Percentiles rank a stretch among this genome's conserved stretches.
These are phyloP conservation scores for Petrocephalus schoutedeni DNA, from an alignment of 2,797 vertebrate genomes.

Conservation along the genomic window DNA sequence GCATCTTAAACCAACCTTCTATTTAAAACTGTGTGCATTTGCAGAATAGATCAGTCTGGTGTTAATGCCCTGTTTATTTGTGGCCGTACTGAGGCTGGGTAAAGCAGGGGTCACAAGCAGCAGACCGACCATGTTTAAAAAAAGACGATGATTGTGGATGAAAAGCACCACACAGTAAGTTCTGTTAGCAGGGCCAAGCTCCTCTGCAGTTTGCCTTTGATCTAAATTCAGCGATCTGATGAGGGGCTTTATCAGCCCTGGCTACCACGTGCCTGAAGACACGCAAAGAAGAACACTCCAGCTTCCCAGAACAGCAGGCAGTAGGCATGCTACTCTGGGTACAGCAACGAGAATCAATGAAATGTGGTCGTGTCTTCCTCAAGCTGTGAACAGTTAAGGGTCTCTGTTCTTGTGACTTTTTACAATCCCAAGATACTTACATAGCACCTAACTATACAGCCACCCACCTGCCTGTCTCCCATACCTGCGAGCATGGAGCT, in stretches of 20 bases:
- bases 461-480: neutral
- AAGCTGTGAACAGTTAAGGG: neutral
- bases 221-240: neutral
- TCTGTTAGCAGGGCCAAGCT: neutral
- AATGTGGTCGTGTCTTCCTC: neutral
- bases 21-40: neutral
- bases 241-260: neutral
- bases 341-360: neutral
- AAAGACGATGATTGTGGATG: neutral
- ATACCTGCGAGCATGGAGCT: neutral
- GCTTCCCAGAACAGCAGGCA: neutral
- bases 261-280: neutral
- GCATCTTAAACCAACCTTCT: neutral
- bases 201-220: neutral
- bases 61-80: neutral
- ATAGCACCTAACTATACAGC: neutral
- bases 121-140: neutral
- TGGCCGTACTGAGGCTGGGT: neutral
- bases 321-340: neutral
- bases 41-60: neutral
- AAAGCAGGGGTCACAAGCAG: neutral
- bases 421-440: neutral
- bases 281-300: neutral
- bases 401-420: neutral
- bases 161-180: neutral